Percentiles rank a stretch among this genome's conserved stretches.
Evolutionary conservation across 2,113 vertebrate genomes (phyloP).

Genomic region (Cardinalis cardinalis): DNA sequence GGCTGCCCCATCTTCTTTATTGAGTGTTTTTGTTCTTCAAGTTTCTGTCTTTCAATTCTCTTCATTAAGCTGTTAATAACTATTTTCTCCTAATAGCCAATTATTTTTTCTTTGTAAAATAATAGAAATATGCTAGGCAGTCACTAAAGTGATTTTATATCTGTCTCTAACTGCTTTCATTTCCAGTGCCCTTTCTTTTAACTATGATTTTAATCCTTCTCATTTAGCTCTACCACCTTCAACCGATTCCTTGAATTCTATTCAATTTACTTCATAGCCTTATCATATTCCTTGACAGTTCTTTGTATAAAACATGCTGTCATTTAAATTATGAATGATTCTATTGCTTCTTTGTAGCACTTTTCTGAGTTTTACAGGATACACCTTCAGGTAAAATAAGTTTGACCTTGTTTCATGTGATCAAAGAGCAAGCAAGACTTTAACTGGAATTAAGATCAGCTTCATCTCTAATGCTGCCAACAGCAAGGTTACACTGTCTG

Average conservation of each 20-base stretch:
- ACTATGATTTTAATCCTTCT: neutral
- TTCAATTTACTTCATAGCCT: conserved; percentile 7
- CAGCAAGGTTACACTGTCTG: neutral
- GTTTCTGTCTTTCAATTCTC: neutral
- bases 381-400: conserved; percentile 14
- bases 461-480: conserved; percentile 1
- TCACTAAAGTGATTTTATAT: neutral
- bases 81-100: neutral
- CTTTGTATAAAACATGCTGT: conserved; percentile 43
- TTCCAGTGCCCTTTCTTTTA: neutral
- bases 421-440: conserved; percentile 25
- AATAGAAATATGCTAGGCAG: neutral
- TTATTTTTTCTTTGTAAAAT: neutral
- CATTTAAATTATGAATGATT: conserved; percentile 49
- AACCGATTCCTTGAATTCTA: neutral
- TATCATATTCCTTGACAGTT: conserved; percentile 23
- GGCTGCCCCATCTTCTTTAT: neutral
- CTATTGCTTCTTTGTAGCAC: conserved; percentile 1
- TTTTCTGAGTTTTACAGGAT: conserved; percentile 6
- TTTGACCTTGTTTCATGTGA: conserved; percentile 19
- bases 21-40: neutral
- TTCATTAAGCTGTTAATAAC: neutral
- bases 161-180: neutral
- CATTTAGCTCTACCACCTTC: neutral
- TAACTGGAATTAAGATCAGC: conserved; percentile 9